Percentiles rank a stretch among this genome's conserved stretches.
These are phyloP conservation scores for Malachius bipustulatus DNA, from an alignment of 2,888 invertebrate species.

Conservation along the genomic window DNA sequence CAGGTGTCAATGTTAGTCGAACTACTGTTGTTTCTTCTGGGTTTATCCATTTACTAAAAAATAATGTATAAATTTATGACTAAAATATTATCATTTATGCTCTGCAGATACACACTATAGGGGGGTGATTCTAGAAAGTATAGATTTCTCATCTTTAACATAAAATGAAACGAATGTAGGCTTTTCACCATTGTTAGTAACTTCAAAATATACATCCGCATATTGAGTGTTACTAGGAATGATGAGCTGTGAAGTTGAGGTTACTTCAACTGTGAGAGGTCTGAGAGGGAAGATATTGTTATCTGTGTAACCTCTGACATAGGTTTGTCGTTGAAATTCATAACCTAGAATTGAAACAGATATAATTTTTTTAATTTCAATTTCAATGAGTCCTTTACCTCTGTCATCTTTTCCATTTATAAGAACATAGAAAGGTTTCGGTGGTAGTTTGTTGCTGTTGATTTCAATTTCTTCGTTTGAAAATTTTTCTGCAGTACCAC, in stretches of 20 bases:
- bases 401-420: no score
- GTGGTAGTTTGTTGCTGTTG: no score
- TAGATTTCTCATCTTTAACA: conserved; percentile 47
- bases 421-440: no score
- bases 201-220: conserved; percentile 53
- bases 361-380: no score
- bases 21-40: conserved; percentile 45
- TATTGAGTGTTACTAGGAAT: conserved; percentile 30
- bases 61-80: no score
- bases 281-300: conserved; percentile 22
- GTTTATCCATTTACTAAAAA: conserved; percentile 23
- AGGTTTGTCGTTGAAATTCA: no score
- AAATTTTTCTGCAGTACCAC: no score
- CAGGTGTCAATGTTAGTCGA: conserved; percentile 34
- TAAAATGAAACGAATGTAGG: conserved; percentile 45
- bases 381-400: no score
- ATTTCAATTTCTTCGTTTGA: no score
- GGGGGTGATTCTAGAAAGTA: conserved; percentile 47
- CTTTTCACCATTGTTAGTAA: conserved; percentile 55
- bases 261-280: conserved; percentile 36
- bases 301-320: conserved; percentile 15
- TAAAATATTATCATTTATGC: no score
- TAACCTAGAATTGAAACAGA: no score
- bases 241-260: conserved; percentile 38
- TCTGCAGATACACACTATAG: no score